A percentile compares a stretch with the other conserved stretches of the same genome.
These are phyloP conservation scores for Pomacea maculata DNA, from an alignment of 1,140 invertebrate species.

Conservation along the genomic window DNA sequence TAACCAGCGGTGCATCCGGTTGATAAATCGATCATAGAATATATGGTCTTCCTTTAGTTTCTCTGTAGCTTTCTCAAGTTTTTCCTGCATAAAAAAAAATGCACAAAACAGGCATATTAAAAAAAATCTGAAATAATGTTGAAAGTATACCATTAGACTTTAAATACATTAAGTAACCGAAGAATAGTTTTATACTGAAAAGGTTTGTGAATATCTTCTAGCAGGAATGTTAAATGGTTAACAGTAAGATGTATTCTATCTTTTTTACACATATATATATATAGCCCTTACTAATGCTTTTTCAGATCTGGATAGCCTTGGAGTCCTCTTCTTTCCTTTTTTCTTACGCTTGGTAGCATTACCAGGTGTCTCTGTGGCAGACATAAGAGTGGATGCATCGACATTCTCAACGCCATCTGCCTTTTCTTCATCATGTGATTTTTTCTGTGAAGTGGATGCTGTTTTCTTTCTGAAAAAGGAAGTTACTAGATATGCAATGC, in stretches of 20 bases:
- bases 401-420: constrained; percentile 11
- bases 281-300: constrained; percentile 42
- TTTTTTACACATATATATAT: neutral
- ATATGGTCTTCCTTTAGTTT: constrained; percentile 44
- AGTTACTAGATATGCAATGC: neutral
- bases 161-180: neutral
- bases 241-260: neutral
- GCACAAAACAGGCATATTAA: neutral
- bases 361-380: constrained; percentile 1
- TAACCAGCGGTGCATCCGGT: constrained; percentile 57
- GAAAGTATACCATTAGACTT: neutral
- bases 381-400: constrained; percentile 17
- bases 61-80: constrained; percentile 50
- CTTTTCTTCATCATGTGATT: constrained; percentile 13
- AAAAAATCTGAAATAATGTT: neutral
- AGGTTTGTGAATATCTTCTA: neutral
- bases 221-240: neutral
- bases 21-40: constrained; percentile 49
- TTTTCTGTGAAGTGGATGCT: neutral
- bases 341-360: constrained; percentile 15
- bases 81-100: constrained; percentile 42
- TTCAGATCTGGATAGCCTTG: constrained; percentile 42
- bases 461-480: constrained; percentile 9
- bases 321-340: constrained; percentile 36
- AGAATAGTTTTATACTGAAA: neutral